Percentiles rank a stretch among this genome's conserved stretches.
phyloP scores from a whole-genome alignment of 53 echinoderm and acorn worm species.

The Patiria pectinifera region DNA sequence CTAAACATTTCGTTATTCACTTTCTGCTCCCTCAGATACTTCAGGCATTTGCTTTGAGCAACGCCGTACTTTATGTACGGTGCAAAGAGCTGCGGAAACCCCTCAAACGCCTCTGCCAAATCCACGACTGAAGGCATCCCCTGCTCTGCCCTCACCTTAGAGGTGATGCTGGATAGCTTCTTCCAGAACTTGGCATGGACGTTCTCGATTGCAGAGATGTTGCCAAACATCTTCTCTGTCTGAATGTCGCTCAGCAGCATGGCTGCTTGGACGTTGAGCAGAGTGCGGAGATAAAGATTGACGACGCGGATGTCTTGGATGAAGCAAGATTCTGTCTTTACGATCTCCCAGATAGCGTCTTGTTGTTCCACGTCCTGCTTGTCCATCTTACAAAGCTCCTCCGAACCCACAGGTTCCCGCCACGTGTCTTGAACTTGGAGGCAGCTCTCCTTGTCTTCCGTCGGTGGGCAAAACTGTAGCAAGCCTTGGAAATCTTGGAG shows the following conservation, averaged over 20 bases:
- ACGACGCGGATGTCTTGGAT: conserved; percentile 86
- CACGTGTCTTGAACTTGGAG: conserved; percentile 80
- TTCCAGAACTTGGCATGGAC: conserved; percentile 89
- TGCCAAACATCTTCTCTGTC: conserved; percentile 93
- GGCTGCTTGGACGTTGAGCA: conserved; percentile 24
- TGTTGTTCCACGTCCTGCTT: conserved; percentile 77
- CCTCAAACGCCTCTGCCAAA: conserved; percentile 72
- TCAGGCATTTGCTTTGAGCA: conserved; percentile 77
- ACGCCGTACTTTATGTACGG: conserved; percentile 83
- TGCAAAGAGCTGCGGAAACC: conserved; percentile 78
- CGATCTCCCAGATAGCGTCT: conserved; percentile 90
- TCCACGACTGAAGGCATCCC: conserved; percentile 51
- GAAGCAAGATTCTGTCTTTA: conserved; percentile 74
- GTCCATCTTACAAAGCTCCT: conserved; percentile 44
- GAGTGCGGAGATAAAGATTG: conserved; percentile 47
- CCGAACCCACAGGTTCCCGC: conserved; percentile 68
- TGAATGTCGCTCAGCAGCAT: conserved; percentile 67
- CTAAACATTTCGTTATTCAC: conserved; percentile 76
- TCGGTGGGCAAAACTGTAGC: conserved; percentile 54
- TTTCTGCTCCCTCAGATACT: conserved; percentile 72
- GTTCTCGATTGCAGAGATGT: conserved; percentile 80
- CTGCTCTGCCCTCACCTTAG: conserved; percentile 41
- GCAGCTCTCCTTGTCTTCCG: conserved; percentile 60
- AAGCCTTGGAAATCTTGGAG: conserved; percentile 84
- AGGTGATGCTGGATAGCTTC: conserved; percentile 63